phyloP scores from a whole-genome alignment of 2,888 invertebrate genomes.

The Keiferia lycopersicella region DNA sequence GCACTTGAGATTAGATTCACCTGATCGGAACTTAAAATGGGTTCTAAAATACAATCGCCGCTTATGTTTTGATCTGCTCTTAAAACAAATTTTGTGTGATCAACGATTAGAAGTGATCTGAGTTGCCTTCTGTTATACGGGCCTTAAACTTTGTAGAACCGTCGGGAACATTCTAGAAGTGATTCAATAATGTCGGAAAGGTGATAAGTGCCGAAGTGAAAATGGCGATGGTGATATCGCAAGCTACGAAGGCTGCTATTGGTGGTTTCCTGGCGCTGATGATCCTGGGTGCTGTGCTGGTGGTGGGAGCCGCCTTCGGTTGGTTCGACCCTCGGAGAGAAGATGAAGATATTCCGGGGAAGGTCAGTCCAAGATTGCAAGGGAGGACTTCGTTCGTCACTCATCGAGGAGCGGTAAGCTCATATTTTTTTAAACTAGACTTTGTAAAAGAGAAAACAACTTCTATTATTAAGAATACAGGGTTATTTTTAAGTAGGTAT shows the following conservation, averaged over 20 bases:
- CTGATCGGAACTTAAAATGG: no score
- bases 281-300: constrained; percentile 72
- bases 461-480: no score
- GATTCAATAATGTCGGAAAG: constrained; percentile 49
- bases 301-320: constrained; percentile 72
- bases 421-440: constrained; percentile 32
- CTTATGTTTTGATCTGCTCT: no score
- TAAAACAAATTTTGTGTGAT: no score
- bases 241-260: constrained; percentile 74
- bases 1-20: no score
- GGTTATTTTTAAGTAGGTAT: no score
- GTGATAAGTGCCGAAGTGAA: constrained; percentile 60
- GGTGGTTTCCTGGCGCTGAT: constrained; percentile 72
- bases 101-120: no score
- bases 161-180: constrained; percentile 11
- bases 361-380: constrained; percentile 71
- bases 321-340: constrained; percentile 74
- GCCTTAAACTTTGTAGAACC: constrained; percentile 14
- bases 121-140: no score
- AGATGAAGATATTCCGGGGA: constrained; percentile 73
- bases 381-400: constrained; percentile 74
- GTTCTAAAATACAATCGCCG: no score
- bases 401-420: constrained; percentile 75
- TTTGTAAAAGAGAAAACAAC: no score
- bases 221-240: constrained; percentile 79